These are phyloP conservation scores for Oxycera nigricornis DNA, from an alignment of 2,888 invertebrate species.

Conservation along the genomic window DNA sequence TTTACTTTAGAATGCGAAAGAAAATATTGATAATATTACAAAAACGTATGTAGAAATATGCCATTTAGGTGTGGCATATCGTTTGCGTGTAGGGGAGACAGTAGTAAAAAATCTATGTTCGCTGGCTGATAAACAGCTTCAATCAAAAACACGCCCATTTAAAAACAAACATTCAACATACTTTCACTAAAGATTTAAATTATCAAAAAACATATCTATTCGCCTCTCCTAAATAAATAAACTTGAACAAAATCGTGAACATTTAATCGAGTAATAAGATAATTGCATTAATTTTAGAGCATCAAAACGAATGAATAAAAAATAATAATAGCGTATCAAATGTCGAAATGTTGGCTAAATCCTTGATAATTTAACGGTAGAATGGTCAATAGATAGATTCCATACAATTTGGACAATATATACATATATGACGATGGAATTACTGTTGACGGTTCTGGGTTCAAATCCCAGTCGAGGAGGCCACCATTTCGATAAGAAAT, in stretches of 20 bases:
- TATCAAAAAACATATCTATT: conserved; percentile 16
- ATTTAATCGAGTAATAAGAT: background rate
- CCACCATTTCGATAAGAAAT: background rate
- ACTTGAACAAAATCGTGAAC: background rate
- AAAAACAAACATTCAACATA: background rate
- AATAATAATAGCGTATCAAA: background rate
- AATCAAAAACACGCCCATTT: too few relatives aligned
- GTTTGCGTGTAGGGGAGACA: too few relatives aligned
- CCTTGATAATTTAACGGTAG: conserved; percentile 49
- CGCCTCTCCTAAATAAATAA: background rate
- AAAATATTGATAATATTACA: too few relatives aligned
- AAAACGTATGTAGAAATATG: too few relatives aligned
- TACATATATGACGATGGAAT: too few relatives aligned
- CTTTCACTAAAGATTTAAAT: background rate
- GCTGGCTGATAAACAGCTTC: too few relatives aligned
- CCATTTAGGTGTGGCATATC: too few relatives aligned
- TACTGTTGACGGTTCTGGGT: conserved; percentile 47
- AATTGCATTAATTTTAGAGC: background rate
- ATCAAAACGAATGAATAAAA: background rate
- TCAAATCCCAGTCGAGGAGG: conserved; percentile 49
- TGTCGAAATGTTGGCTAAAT: conserved; percentile 32
- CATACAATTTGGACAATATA: background rate
- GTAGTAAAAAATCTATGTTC: too few relatives aligned
- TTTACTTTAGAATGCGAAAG: background rate
- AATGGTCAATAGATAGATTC: conserved; percentile 42